Conservation (phyloP, 2,113 vertebrate genomes). For the Sceloporus undulatus region DNA sequence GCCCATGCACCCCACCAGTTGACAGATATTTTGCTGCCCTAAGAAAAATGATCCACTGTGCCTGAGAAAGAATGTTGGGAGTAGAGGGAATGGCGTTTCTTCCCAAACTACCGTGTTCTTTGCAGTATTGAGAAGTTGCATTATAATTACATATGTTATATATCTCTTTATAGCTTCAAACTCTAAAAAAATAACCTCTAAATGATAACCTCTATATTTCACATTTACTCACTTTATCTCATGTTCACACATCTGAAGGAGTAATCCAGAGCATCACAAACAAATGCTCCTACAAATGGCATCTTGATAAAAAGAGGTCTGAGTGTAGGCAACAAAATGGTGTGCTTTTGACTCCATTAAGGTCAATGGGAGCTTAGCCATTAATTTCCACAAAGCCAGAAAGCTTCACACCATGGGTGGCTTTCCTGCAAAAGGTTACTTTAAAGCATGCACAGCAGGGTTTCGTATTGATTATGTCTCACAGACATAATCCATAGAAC, state of each 20-base stretch:
- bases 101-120: neutral
- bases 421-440: conserved; percentile 28
- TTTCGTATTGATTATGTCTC: fast-evolving
- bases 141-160: neutral
- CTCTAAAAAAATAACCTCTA: conserved; percentile 9
- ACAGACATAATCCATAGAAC: conserved; percentile 3
- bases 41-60: neutral
- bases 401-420: conserved; percentile 12
- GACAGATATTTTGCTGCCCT: neutral
- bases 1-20: neutral
- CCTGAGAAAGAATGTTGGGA: neutral
- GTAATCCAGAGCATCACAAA: neutral
- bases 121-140: neutral
- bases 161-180: neutral
- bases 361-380: conserved; percentile 15
- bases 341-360: conserved; percentile 23
- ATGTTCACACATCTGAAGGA: neutral
- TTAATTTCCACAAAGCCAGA: conserved; percentile 20
- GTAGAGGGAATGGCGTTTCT: neutral
- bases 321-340: conserved; percentile 21
- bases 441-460: neutral
- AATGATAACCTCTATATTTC: neutral
- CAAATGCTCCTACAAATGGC: conserved; percentile 6
- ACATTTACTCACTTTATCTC: conserved; percentile 4
- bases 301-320: conserved; percentile 23